A percentile compares a stretch with the other conserved stretches of the same genome.
phyloP scores from a whole-genome alignment of 2,113 vertebrate species.

The Dasyurus viverrinus region DNA sequence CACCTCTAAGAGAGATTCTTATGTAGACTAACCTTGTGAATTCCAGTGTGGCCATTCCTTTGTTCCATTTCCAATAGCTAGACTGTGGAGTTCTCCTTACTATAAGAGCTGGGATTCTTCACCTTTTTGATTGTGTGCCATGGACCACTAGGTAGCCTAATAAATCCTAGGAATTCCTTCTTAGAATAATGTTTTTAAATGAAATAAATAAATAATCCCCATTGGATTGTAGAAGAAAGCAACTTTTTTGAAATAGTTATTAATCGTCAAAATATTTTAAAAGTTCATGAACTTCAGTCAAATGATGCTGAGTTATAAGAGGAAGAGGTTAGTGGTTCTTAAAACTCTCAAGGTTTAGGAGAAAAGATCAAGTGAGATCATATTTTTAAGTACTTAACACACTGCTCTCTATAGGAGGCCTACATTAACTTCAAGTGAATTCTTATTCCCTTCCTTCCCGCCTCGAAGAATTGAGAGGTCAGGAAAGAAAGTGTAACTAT shows the following conservation, averaged over 20 bases:
- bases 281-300: not conserved
- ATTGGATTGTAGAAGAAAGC: not conserved
- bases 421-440: not conserved
- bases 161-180: not conserved
- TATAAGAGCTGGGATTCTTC: not conserved
- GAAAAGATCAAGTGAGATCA: not conserved
- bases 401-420: not conserved
- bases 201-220: not conserved
- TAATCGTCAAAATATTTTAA: not conserved
- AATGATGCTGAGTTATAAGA: not conserved
- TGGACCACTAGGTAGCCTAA: too few species aligned
- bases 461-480: not conserved
- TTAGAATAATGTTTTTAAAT: not conserved
- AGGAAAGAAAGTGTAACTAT: not conserved
- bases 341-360: not conserved
- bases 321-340: not conserved
- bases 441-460: not conserved
- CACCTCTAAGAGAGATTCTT: not conserved
- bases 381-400: not conserved
- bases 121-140: too few species aligned
- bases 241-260: not conserved
- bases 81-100: not conserved
- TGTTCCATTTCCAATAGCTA: not conserved
- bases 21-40: not conserved
- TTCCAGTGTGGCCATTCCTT: not conserved